Evolutionary conservation across 2,113 vertebrate genomes (phyloP).

Genomic region (Periophthalmus modestus): DNA sequence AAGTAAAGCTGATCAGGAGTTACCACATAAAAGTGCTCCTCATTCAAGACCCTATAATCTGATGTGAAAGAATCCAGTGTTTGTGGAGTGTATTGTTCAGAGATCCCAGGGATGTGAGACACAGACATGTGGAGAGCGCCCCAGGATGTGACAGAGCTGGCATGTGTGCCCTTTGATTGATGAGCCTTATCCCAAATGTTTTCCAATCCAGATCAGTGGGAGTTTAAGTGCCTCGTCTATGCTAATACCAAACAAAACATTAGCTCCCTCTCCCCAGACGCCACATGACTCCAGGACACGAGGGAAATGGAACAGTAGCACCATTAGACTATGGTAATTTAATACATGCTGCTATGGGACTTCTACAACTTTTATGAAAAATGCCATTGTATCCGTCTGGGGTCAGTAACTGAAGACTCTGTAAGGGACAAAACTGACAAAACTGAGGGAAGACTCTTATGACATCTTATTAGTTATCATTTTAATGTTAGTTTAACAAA

Average conservation of each 20-base stretch:
- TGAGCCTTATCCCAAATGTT: conserved; percentile 76
- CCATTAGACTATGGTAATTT: conserved; percentile 26
- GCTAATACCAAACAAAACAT: conserved; percentile 77
- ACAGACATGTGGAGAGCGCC: conserved; percentile 30
- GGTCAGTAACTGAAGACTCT: neutral
- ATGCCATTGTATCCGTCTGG: conserved; percentile 8
- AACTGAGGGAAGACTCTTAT: neutral
- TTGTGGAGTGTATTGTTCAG: neutral
- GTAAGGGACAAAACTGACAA: neutral
- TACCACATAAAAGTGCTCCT: too few species aligned
- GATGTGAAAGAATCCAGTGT: neutral
- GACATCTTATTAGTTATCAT: too few species aligned
- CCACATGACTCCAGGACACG: conserved; percentile 60
- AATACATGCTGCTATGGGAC: conserved; percentile 30
- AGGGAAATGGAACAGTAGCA: conserved; percentile 10
- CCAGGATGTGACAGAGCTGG: conserved; percentile 72
- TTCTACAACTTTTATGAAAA: conserved; percentile 7
- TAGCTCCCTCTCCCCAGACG: conserved; percentile 58
- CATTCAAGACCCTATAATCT: neutral
- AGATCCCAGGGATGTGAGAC: conserved; percentile 23
- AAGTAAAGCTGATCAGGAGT: neutral
- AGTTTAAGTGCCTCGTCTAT: conserved; percentile 74
- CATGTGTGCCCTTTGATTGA: conserved; percentile 74
- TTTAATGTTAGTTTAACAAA: too few species aligned
- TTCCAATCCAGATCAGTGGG: conserved; percentile 78